Conservation (phyloP, 2,888 invertebrate genomes). For the Antheraea yamamai region DNA sequence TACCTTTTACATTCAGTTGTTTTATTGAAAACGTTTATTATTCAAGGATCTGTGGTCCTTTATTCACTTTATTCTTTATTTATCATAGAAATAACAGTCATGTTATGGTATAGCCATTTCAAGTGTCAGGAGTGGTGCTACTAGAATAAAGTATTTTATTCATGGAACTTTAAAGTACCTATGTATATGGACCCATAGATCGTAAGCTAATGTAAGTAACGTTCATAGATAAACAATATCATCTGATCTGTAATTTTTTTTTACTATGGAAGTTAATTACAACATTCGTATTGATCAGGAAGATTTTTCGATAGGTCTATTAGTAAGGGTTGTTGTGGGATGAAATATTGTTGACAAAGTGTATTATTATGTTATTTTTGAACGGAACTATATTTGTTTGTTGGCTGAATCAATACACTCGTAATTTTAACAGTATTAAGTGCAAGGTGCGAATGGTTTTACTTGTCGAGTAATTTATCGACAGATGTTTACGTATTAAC, state of each 20-base stretch:
- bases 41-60: too few species aligned
- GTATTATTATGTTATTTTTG: not conserved
- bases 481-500: conserved; percentile 70
- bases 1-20: not conserved
- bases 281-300: too few species aligned
- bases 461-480: conserved; percentile 70
- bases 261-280: not conserved
- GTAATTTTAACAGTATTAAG: conserved; percentile 31
- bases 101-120: too few species aligned
- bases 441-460: conserved; percentile 79
- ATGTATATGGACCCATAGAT: too few species aligned
- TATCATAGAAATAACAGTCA: too few species aligned
- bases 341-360: not conserved
- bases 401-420: not conserved
- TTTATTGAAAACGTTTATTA: not conserved
- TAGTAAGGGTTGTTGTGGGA: not conserved
- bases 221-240: too few species aligned
- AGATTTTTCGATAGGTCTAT: too few species aligned
- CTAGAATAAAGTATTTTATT: too few species aligned
- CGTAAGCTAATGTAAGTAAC: too few species aligned
- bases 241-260: not conserved
- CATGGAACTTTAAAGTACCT: too few species aligned
- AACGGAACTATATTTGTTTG: not conserved
- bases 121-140: too few species aligned
- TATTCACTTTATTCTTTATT: too few species aligned